Conservation (phyloP, 1,140 invertebrate genomes). For the Pseudachorutes palmiensis region DNA sequence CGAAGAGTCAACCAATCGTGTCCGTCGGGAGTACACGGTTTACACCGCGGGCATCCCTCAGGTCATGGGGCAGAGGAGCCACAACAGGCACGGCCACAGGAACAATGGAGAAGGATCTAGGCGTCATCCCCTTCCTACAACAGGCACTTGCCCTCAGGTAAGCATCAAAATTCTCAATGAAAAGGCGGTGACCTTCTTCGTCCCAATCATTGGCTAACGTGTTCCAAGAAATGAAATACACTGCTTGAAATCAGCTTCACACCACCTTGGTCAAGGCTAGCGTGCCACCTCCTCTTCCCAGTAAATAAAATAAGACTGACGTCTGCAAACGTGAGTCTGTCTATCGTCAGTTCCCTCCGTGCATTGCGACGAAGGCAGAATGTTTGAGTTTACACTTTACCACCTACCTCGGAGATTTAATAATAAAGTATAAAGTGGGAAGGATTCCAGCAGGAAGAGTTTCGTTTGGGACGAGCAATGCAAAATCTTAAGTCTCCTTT, state of each 20-base stretch:
- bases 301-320: neutral
- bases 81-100: neutral
- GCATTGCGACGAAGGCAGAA: neutral
- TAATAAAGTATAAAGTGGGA: neutral
- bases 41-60: slow-evolving; percentile 28
- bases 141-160: slow-evolving; percentile 34
- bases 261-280: no score
- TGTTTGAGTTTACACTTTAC: neutral
- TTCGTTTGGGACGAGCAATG: neutral
- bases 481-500: neutral
- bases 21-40: slow-evolving; percentile 23
- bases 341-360: neutral
- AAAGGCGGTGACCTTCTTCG: no score
- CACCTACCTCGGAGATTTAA: neutral
- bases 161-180: neutral
- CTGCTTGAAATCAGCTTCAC: no score
- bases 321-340: neutral
- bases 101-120: slow-evolving; percentile 34
- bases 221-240: neutral
- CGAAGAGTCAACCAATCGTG: slow-evolving; percentile 36
- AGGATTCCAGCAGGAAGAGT: neutral
- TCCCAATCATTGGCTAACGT: neutral
- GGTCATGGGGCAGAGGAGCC: slow-evolving; percentile 34
- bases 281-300: neutral
- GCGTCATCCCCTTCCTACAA: slow-evolving; percentile 35